phyloP scores from a whole-genome alignment of 2,797 vertebrate genomes.

The Psittacula derbiana region DNA sequence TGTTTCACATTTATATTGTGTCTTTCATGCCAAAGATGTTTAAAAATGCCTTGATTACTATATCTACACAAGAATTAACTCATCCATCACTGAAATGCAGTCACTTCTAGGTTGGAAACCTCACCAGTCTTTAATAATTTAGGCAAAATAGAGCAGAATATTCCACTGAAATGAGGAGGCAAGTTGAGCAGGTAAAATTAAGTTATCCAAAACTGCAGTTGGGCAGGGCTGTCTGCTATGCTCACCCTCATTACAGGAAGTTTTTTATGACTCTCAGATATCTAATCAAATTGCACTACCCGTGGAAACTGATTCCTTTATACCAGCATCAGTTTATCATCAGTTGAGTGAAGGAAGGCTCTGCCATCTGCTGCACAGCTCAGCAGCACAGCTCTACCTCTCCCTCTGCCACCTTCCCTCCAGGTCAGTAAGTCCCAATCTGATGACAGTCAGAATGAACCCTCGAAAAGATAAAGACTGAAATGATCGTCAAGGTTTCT shows the following conservation, averaged over 20 bases:
- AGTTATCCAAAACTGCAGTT: background rate
- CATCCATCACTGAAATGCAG: conserved; percentile 52
- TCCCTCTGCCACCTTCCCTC: background rate
- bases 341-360: background rate
- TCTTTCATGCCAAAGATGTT: conserved; percentile 16
- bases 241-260: background rate
- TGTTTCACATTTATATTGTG: conserved; percentile 54
- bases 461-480: background rate
- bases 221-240: background rate
- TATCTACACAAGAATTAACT: conserved; percentile 42
- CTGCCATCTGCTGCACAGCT: background rate
- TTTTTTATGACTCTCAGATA: background rate
- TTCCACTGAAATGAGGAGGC: background rate
- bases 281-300: background rate
- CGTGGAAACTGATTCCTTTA: background rate
- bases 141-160: conserved; percentile 25
- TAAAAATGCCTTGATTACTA: conserved; percentile 39
- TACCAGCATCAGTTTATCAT: background rate
- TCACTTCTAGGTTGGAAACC: conserved; percentile 24
- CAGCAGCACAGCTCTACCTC: background rate
- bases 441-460: background rate
- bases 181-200: conserved; percentile 23
- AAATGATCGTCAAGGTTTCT: background rate
- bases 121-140: conserved; percentile 53
- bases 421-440: background rate